phyloP scores from a whole-genome alignment of 2,113 vertebrate species.

The Phaethon lepturus region DNA sequence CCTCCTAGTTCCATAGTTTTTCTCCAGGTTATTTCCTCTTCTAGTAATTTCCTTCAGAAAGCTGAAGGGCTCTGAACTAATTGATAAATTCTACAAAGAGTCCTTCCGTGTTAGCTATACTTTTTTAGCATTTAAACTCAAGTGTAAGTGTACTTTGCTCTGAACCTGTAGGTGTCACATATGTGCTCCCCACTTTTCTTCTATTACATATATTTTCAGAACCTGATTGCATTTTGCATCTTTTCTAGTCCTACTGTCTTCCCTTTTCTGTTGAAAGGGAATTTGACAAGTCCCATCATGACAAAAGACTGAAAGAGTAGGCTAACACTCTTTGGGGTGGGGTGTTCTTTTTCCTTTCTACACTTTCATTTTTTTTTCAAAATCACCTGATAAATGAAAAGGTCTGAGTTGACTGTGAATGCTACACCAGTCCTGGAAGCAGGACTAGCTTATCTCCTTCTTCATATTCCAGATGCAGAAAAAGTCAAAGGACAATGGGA shows the following conservation, averaged over 20 bases:
- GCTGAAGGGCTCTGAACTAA: background rate
- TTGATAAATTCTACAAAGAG: background rate
- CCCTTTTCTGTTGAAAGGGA: background rate
- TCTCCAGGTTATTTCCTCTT: background rate
- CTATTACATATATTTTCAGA: background rate
- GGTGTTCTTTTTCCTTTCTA: background rate
- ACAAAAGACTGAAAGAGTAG: background rate
- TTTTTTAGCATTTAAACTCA: background rate
- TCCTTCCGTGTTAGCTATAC: background rate
- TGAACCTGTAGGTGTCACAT: background rate
- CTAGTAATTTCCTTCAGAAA: background rate
- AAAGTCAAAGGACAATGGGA: background rate
- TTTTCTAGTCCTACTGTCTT: background rate
- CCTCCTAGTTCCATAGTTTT: background rate
- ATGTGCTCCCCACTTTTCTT: background rate
- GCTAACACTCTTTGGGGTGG: accelerated
- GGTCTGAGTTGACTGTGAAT: background rate
- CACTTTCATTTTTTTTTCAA: background rate
- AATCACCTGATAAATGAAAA: background rate
- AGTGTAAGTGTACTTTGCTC: background rate
- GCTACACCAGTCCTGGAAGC: background rate
- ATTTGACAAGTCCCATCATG: background rate
- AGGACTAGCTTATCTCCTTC: background rate
- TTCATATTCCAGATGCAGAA: background rate
- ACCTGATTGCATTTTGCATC: background rate